A percentile compares a stretch with the other conserved stretches of the same genome.
These are phyloP conservation scores for Papilio xuthus DNA, from an alignment of 1,140 invertebrate species.

Conservation along the genomic window DNA sequence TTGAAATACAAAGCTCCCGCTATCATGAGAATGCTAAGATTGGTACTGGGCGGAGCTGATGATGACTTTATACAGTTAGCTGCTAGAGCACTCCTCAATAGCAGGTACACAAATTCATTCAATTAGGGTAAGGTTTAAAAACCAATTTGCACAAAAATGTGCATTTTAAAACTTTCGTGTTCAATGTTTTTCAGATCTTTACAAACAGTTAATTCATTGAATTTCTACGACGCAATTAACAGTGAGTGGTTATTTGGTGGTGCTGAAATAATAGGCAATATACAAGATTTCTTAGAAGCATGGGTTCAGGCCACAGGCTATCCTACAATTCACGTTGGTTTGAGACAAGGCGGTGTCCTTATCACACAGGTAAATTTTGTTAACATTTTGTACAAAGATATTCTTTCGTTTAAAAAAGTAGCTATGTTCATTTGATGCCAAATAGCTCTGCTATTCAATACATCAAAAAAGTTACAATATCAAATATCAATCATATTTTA, in stretches of 20 bases:
- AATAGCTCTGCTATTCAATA: no score
- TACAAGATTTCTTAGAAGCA: constrained; percentile 82
- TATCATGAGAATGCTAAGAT: constrained; percentile 60
- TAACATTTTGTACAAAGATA: not conserved
- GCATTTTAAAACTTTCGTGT: not conserved
- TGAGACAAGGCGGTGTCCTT: constrained; percentile 56
- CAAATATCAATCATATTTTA: constrained; percentile 43
- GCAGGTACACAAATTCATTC: constrained; percentile 48
- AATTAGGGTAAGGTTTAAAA: not conserved
- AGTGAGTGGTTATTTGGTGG: constrained; percentile 45
- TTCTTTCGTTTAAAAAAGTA: not conserved
- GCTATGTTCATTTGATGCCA: no score
- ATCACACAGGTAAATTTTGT: constrained; percentile 56
- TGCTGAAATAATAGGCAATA: constrained; percentile 48
- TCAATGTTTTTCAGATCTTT: constrained; percentile 48
- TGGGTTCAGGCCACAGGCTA: constrained; percentile 85
- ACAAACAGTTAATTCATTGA: constrained; percentile 51
- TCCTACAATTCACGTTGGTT: constrained; percentile 80
- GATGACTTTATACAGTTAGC: constrained; percentile 60
- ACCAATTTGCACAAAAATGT: not conserved
- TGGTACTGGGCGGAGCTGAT: constrained; percentile 50
- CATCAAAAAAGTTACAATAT: no score
- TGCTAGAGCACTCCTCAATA: constrained; percentile 49
- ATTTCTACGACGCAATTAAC: constrained; percentile 60
- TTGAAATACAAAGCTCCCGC: constrained; percentile 65